Evolutionary conservation across 2,113 vertebrate genomes (phyloP).

Genomic region (Brachionichthys hirsutus): DNA sequence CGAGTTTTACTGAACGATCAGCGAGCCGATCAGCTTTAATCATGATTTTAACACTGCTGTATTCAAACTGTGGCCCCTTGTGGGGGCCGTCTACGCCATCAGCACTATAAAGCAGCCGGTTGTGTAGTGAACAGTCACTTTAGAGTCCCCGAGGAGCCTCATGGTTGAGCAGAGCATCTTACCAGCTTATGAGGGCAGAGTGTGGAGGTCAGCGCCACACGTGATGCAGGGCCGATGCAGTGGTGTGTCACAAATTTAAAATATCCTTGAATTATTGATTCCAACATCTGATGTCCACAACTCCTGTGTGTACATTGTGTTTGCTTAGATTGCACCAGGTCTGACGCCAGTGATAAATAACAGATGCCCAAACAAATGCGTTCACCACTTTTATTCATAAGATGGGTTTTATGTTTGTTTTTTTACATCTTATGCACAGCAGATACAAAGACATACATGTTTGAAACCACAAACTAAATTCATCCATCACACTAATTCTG

Average conservation of each 20-base stretch:
- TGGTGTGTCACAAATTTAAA: conserved; percentile 59
- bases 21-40: too few relatives aligned
- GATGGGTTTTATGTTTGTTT: conserved; percentile 61
- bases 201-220: conserved; percentile 46
- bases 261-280: conserved; percentile 59
- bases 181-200: conserved; percentile 39
- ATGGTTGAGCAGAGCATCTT: conserved; percentile 47
- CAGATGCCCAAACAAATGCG: conserved; percentile 40
- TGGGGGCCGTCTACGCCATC: too few relatives aligned
- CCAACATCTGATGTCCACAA: conserved; percentile 38
- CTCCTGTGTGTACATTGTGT: not conserved
- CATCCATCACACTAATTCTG: conserved; percentile 61
- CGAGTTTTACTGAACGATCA: too few relatives aligned
- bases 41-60: too few relatives aligned
- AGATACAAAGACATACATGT: conserved; percentile 77
- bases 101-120: conserved; percentile 56
- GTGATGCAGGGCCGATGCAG: conserved; percentile 54
- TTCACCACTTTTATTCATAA: conserved; percentile 78
- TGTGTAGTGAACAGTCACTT: conserved; percentile 35
- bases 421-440: conserved; percentile 77
- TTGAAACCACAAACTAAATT: conserved; percentile 78
- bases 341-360: conserved; percentile 22
- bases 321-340: conserved; percentile 1
- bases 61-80: too few relatives aligned
- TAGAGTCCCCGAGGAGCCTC: conserved; percentile 53